Conservation (phyloP, 2,888 invertebrate genomes). For the Sympetrum striolatum region DNA sequence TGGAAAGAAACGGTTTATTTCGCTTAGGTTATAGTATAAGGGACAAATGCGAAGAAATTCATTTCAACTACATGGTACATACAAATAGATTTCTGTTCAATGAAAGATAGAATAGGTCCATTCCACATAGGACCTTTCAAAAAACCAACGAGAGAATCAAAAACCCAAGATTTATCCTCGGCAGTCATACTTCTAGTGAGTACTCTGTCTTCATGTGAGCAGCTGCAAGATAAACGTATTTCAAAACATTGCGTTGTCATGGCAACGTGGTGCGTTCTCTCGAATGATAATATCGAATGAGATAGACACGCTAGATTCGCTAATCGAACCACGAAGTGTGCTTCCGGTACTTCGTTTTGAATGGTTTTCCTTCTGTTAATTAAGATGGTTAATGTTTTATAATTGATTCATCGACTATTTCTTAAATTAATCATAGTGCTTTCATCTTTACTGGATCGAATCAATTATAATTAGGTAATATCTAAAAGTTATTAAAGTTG, state of each 20-base stretch:
- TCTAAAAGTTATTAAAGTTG: no score
- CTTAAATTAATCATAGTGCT: no score
- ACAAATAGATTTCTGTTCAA: slow-evolving; percentile 93
- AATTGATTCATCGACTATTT: no score
- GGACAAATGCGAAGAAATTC: neutral
- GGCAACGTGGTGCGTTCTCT: neutral
- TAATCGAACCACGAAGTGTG: no score
- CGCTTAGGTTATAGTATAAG: neutral
- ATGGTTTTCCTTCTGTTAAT: no score
- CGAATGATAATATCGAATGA: no score
- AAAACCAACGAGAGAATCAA: slow-evolving; percentile 90
- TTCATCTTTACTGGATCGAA: no score
- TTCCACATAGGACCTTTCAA: slow-evolving; percentile 93
- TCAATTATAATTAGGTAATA: no score
- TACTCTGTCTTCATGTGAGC: neutral
- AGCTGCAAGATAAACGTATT: neutral
- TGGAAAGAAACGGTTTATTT: slow-evolving; percentile 56
- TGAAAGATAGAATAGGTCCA: slow-evolving; percentile 86
- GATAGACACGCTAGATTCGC: no score
- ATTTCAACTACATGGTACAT: slow-evolving; percentile 57
- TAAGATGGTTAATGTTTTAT: no score
- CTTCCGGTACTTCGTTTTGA: no score
- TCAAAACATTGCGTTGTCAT: slow-evolving; percentile 34
- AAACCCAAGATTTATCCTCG: slow-evolving; percentile 81
- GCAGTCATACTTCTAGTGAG: slow-evolving; percentile 39